Percentiles rank a stretch among this genome's conserved stretches.
These are phyloP conservation scores for Selene dorsalis DNA, from an alignment of 2,797 vertebrate genomes.

Conservation along the genomic window DNA sequence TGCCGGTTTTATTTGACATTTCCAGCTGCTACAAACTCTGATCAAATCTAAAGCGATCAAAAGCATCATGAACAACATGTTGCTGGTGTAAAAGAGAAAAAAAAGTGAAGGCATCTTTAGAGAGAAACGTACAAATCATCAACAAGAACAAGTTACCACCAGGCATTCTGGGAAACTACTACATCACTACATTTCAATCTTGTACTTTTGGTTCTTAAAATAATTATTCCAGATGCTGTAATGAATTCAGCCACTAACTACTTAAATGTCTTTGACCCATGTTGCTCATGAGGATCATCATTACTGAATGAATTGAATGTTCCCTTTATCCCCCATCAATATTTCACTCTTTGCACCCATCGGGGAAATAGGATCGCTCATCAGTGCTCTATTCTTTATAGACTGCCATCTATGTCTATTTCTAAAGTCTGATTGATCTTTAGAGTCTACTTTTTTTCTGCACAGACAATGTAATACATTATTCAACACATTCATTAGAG, in stretches of 20 bases:
- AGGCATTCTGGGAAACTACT: conserved; percentile 26
- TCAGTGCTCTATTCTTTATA: conserved; percentile 26
- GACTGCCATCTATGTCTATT: conserved; percentile 11
- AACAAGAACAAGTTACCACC: neutral
- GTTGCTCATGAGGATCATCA: conserved; percentile 27
- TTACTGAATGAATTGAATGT: conserved; percentile 36
- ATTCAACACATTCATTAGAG: neutral
- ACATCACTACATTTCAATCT: conserved; percentile 15
- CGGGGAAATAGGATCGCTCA: conserved; percentile 4
- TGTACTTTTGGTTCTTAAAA: conserved; percentile 3
- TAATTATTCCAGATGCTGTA: conserved; percentile 6
- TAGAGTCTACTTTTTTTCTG: neutral
- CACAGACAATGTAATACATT: neutral
- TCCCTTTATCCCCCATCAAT: conserved; percentile 14
- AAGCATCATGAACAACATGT: neutral
- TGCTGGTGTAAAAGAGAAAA: neutral
- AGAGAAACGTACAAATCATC: neutral
- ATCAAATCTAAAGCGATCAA: neutral
- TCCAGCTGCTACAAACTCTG: neutral
- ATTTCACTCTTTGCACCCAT: conserved; percentile 15
- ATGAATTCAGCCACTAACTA: conserved; percentile 17
- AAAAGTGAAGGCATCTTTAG: neutral
- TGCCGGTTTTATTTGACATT: neutral
- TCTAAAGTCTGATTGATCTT: neutral
- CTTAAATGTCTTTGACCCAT: conserved; percentile 37